Evolutionary conservation across 2,888 invertebrate species (phyloP), one percentile per base, ranked within the genome.

Genomic region (Tillus elongatus): DNA sequence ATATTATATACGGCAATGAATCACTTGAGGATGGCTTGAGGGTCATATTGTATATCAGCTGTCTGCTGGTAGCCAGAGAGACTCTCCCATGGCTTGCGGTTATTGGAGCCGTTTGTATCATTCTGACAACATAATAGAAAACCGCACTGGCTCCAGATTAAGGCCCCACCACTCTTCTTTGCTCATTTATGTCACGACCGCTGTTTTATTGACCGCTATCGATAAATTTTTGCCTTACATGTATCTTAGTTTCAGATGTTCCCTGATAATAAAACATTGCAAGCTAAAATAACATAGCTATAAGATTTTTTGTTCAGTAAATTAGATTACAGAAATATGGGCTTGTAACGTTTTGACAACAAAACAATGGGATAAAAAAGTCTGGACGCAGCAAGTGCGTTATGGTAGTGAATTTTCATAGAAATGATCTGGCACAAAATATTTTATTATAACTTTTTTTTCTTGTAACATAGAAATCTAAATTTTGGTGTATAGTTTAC

Each of bases 101-200:
- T 62, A 61, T 62, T 61, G 60, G 54, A 53, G 62, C 60, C 57
- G 60, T 64, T 64, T 64, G 61, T 63, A 64, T 63, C 61, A 61
- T 61, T 63, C 57, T 64, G 64, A 64, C 64, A 64, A 62, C 61
- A 63, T 64, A 63, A 64, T 63, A 61, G 62, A 63, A 63, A 64
- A 61, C 57, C 57, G 52, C 58, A 58, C 58, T 54, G 58, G 49
- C 55, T 52, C 50, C 49, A 59, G 59, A 61, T 60, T 60, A 58
- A 58, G 54, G 53, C 53, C 49, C 46, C 45, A 56, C n/a, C 49
- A 53, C 56, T 56, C 54, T 55, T 53, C 55, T 51, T 53, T 41
- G 40, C 43, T 43, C 49, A 45, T 53, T 53, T 50, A 47, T 48
- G 49, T 51, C 54, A 52, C 52, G 49, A 49, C 42, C 35, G 33